phyloP scores from a whole-genome alignment of 92 coral and sea anemone genomes.

The Montipora capitata region DNA sequence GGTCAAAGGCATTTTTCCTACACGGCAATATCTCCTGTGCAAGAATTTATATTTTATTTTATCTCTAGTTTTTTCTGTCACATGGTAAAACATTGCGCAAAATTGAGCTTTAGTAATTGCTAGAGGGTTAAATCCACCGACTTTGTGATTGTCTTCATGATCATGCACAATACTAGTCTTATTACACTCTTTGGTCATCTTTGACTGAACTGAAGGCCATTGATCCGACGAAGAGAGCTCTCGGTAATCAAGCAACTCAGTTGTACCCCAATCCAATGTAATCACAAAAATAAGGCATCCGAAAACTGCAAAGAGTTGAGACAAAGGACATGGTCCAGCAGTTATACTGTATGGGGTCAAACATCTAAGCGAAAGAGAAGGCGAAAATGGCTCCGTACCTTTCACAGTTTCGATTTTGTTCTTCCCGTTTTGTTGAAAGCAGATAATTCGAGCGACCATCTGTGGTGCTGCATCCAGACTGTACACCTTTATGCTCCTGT shows the following conservation, averaged over 20 bases:
- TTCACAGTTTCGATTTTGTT: not conserved
- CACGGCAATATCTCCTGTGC: not conserved
- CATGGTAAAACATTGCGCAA: slow-evolving; percentile 54
- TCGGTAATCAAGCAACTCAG: not conserved
- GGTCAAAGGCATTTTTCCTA: slow-evolving; percentile 1
- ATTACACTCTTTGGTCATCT: not conserved
- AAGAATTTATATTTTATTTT: slow-evolving; percentile 3
- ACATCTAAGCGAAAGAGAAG: no score
- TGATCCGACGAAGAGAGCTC: not conserved
- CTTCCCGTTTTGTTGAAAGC: not conserved
- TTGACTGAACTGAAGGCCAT: slow-evolving; percentile 7
- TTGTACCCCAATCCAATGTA: slow-evolving; percentile 31
- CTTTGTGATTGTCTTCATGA: slow-evolving; percentile 23
- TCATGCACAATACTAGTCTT: slow-evolving; percentile 33
- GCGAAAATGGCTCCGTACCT: no score
- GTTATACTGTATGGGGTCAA: slow-evolving; percentile 16
- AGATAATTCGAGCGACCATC: slow-evolving; percentile 2
- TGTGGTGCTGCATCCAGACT: not conserved
- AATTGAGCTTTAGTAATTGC: slow-evolving; percentile 40
- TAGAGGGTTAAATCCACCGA: slow-evolving; percentile 41
- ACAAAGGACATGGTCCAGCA: slow-evolving; percentile 25
- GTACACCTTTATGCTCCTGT: slow-evolving; percentile 3
- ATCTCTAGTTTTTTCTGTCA: not conserved
- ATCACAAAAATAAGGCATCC: not conserved
- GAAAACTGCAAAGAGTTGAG: slow-evolving; percentile 23